A percentile compares a stretch with the other conserved stretches of the same genome.
Evolutionary conservation across 2,797 vertebrate genomes (phyloP).

Genomic region (Picus viridis): DNA sequence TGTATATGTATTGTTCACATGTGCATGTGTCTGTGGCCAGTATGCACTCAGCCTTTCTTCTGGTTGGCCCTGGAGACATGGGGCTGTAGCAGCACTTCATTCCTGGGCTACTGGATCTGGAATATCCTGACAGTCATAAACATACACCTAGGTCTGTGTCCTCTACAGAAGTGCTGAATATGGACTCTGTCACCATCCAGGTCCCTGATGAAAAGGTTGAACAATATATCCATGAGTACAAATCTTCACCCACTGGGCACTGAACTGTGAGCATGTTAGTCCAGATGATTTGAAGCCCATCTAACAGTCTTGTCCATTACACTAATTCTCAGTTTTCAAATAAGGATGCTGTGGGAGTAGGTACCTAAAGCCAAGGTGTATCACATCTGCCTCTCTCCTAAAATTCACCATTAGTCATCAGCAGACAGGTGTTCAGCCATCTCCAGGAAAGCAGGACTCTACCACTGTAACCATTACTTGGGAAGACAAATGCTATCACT

Average conservation of each 20-base stretch:
- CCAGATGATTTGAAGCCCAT: not conserved
- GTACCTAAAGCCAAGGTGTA: not conserved
- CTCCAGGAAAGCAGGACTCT: not conserved
- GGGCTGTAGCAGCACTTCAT: not conserved
- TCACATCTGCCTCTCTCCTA: not conserved
- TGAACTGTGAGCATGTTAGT: too few species aligned
- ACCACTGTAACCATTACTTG: not conserved
- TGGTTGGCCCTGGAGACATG: not conserved
- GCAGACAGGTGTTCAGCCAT: too few species aligned
- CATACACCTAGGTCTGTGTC: not conserved
- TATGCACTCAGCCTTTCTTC: not conserved
- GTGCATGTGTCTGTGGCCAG: accelerated
- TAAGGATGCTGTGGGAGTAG: not conserved
- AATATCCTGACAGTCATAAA: not conserved
- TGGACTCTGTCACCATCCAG: not conserved
- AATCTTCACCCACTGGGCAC: not conserved
- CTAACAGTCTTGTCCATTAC: not conserved
- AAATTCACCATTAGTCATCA: not conserved
- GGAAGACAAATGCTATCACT: not conserved
- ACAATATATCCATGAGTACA: accelerated
- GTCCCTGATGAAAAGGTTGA: not conserved
- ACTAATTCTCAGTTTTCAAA: not conserved
- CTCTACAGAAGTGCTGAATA: not conserved
- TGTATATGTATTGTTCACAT: accelerated
- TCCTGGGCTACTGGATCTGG: not conserved